Evolutionary conservation across 2,113 vertebrate genomes (phyloP).

Genomic region (pig (Sus scrofa)): T2T-Sscrofa CM000813.6:113946001-113946500

Average conservation of each 20-base stretch:
- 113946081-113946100: slow-evolving; percentile 42
- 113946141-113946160: slow-evolving; percentile 31
- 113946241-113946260: neutral
- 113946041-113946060: neutral
- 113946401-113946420: neutral
- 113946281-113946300: no score
- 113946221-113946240: neutral
- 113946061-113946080: slow-evolving; percentile 5
- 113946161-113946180: neutral
- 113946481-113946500: slow-evolving; percentile 25
- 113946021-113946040: neutral
- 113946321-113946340: no score
- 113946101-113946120: neutral
- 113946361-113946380: no score
- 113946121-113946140: neutral
- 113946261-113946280: no score
- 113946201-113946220: slow-evolving; percentile 2
- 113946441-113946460: neutral
- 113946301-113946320: no score
- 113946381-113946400: neutral
- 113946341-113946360: no score
- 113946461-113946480: neutral
- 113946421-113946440: slow-evolving; percentile 28
- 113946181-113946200: neutral
- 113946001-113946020: neutral